phyloP scores from a whole-genome alignment of 1,140 invertebrate genomes.

The Propsilocerus akamusi region DNA sequence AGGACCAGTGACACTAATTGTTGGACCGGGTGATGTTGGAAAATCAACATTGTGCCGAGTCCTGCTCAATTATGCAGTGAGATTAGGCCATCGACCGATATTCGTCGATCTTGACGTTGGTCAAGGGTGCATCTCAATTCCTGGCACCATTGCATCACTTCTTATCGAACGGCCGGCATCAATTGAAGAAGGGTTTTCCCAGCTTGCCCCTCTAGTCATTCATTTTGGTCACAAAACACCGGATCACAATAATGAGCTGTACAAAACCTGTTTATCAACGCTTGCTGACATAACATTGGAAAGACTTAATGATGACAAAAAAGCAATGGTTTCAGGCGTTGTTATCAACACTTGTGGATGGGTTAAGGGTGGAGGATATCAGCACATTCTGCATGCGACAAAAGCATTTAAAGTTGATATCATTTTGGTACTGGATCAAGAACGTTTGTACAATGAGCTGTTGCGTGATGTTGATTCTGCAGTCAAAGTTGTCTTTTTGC shows the following conservation, averaged over 20 bases:
- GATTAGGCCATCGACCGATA: constrained; percentile 68
- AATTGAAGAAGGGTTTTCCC: constrained; percentile 83
- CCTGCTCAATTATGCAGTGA: constrained; percentile 83
- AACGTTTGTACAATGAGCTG: constrained; percentile 87
- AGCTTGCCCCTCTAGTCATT: constrained; percentile 80
- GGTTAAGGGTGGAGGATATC: constrained; percentile 81
- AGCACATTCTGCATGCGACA: constrained; percentile 64
- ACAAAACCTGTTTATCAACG: constrained; percentile 66
- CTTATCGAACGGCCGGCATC: constrained; percentile 79
- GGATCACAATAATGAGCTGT: constrained; percentile 59
- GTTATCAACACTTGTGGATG: constrained; percentile 98
- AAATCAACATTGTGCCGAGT: constrained; percentile 85
- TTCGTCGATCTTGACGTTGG: constrained; percentile 95
- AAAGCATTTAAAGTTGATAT: constrained; percentile 90
- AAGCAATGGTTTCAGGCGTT: constrained; percentile 77
- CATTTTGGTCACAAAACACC: constrained; percentile 84
- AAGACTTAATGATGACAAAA: constrained; percentile 68
- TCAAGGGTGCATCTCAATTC: constrained; percentile 82
- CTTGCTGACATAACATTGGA: constrained; percentile 75
- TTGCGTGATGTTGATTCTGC: constrained; percentile 82
- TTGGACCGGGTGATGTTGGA: constrained; percentile 89
- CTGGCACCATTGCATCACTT: constrained; percentile 77
- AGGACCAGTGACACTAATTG: constrained; percentile 76
- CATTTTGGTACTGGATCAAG: constrained; percentile 92
- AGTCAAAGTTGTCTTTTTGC: constrained; percentile 82